Evolutionary conservation across 1,140 invertebrate species (phyloP).

Genomic region (Monomorium pharaonis): DNA sequence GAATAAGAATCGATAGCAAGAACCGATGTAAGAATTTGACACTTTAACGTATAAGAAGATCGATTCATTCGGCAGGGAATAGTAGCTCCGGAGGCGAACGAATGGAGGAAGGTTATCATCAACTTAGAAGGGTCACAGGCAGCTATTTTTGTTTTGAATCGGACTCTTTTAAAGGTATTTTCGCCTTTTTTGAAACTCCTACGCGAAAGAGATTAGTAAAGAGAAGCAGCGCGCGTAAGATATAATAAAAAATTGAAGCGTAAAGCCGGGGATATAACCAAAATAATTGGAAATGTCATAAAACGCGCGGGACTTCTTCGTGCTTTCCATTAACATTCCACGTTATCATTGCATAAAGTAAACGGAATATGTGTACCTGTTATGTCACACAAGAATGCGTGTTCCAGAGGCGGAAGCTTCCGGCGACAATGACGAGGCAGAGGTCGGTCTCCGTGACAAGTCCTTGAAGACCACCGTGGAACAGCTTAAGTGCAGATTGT

Average conservation of each 20-base stretch:
- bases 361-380: constrained; percentile 18
- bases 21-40: neutral
- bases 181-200: neutral
- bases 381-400: constrained; percentile 41
- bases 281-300: neutral
- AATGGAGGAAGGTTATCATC: neutral
- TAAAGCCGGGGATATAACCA: neutral
- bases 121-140: neutral
- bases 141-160: constrained; percentile 1
- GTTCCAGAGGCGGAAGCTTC: constrained; percentile 59
- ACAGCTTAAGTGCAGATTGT: constrained; percentile 60
- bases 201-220: neutral
- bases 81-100: constrained; percentile 53
- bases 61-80: constrained; percentile 17
- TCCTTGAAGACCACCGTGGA: constrained; percentile 64
- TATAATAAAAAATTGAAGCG: neutral
- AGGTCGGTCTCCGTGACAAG: constrained; percentile 46
- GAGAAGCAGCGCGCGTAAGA: neutral
- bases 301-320: neutral
- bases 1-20: neutral
- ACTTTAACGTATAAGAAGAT: constrained; percentile 41
- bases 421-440: constrained; percentile 70
- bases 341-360: neutral
- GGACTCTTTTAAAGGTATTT: neutral
- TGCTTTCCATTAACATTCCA: neutral